Conservation (phyloP, 2,113 vertebrate genomes). For the Sylvicapra grimmia region DNA sequence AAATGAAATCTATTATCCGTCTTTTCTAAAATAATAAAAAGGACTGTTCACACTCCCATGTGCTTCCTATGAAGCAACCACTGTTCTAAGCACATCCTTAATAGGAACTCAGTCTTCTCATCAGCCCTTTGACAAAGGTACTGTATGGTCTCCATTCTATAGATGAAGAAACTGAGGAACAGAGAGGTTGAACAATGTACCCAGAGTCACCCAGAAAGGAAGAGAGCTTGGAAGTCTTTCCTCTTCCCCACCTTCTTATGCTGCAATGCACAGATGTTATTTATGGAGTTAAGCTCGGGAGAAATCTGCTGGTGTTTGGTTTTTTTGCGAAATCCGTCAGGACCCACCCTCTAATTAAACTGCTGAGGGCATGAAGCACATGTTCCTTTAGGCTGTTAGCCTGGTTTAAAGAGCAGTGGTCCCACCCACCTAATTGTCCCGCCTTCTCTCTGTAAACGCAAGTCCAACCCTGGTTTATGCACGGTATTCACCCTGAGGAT, state of each 20-base stretch:
- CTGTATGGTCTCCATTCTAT: background rate
- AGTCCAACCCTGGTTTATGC: background rate
- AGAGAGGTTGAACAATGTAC: background rate
- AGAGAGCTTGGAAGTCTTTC: background rate
- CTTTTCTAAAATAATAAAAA: background rate
- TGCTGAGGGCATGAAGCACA: background rate
- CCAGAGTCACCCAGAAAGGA: background rate
- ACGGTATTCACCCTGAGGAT: constrained; percentile 7
- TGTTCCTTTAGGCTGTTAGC: background rate
- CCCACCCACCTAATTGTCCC: background rate
- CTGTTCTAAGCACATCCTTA: background rate
- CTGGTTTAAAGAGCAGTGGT: background rate
- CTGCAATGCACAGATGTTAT: background rate
- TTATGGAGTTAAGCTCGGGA: background rate
- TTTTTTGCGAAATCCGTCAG: background rate
- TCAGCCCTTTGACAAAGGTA: background rate
- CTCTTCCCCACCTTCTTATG: background rate
- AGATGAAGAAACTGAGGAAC: background rate
- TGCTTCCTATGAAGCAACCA: background rate
- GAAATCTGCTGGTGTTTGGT: background rate
- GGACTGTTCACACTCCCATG: background rate
- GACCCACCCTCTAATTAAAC: background rate
- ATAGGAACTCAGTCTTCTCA: background rate
- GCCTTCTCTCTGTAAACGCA: constrained; percentile 4
- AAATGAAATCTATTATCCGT: background rate